These are phyloP conservation scores for Oscheius sp. DNA, from an alignment of 1,140 invertebrate genomes.

Conservation along the genomic window DNA sequence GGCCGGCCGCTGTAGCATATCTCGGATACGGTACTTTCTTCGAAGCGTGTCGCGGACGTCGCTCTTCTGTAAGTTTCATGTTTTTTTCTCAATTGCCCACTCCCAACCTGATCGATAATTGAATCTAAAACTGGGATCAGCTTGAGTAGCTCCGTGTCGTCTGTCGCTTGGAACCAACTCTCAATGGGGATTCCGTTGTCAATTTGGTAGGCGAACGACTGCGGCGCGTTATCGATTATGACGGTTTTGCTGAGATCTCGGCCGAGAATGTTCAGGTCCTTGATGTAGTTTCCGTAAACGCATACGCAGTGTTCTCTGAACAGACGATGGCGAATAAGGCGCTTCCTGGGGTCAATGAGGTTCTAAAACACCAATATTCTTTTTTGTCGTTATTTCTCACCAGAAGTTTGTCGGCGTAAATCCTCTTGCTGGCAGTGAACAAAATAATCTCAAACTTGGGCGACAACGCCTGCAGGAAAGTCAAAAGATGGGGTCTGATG, in stretches of 20 bases:
- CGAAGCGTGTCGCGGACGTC: slow-evolving; percentile 40
- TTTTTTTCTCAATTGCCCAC: slow-evolving; percentile 5
- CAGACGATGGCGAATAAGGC: slow-evolving; percentile 76
- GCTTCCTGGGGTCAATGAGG: slow-evolving; percentile 81
- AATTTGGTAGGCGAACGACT: slow-evolving; percentile 85
- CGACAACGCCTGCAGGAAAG: slow-evolving; percentile 86
- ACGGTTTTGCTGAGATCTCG: slow-evolving; percentile 86
- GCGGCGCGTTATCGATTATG: slow-evolving; percentile 87
- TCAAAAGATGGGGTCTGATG: slow-evolving; percentile 82
- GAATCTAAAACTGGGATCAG: slow-evolving; percentile 87
- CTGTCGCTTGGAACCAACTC: slow-evolving; percentile 90
- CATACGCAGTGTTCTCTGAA: slow-evolving; percentile 93
- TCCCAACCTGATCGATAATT: slow-evolving; percentile 66
- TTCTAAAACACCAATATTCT: slow-evolving; percentile 65
- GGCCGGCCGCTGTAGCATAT: slow-evolving; percentile 27
- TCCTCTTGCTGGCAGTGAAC: slow-evolving; percentile 90
- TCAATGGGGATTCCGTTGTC: slow-evolving; percentile 96
- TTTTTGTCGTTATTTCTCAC: slow-evolving; percentile 29
- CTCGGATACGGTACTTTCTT: slow-evolving; percentile 35
- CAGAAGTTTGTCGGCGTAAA: slow-evolving; percentile 89
- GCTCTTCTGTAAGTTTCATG: slow-evolving; percentile 25
- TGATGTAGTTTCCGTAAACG: slow-evolving; percentile 93
- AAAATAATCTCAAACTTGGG: slow-evolving; percentile 88
- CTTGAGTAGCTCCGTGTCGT: slow-evolving; percentile 85
- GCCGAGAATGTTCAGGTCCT: slow-evolving; percentile 87